These are phyloP conservation scores for Himalopsyche japonica DNA, from an alignment of 2,888 invertebrate genomes.

Conservation along the genomic window DNA sequence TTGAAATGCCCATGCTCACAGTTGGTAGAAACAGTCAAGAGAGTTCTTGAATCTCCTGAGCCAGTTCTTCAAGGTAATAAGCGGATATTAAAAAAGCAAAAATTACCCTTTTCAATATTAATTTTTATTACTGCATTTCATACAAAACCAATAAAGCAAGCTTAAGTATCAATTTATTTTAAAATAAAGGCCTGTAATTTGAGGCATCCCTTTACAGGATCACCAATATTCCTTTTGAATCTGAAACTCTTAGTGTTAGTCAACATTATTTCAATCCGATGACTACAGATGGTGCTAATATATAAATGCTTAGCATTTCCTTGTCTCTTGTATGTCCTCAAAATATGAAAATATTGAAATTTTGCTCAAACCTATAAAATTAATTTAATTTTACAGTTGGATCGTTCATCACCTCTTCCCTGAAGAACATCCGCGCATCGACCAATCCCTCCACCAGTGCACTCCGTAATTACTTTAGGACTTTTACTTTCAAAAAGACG, in stretches of 20 bases:
- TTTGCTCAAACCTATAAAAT: too few species aligned
- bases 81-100: too few species aligned
- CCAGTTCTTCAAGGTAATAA: slow-evolving; percentile 70
- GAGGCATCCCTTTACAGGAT: too few species aligned
- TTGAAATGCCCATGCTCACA: slow-evolving; percentile 75
- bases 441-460: slow-evolving; percentile 73
- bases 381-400: slow-evolving; percentile 63
- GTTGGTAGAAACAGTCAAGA: slow-evolving; percentile 71
- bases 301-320: neutral
- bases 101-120: neutral
- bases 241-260: neutral
- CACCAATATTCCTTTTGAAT: too few species aligned
- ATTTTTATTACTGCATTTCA: neutral
- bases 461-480: slow-evolving; percentile 58
- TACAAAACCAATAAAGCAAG: too few species aligned
- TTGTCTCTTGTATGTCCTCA: too few species aligned
- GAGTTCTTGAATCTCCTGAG: slow-evolving; percentile 69
- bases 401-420: slow-evolving; percentile 80
- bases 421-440: slow-evolving; percentile 76
- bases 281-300: neutral
- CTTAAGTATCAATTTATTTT: too few species aligned
- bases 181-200: too few species aligned
- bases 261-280: neutral
- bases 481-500: slow-evolving; percentile 59
- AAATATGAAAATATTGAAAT: too few species aligned